phyloP scores from a whole-genome alignment of 2,888 invertebrate genomes.

The Helobdella robusta region DNA sequence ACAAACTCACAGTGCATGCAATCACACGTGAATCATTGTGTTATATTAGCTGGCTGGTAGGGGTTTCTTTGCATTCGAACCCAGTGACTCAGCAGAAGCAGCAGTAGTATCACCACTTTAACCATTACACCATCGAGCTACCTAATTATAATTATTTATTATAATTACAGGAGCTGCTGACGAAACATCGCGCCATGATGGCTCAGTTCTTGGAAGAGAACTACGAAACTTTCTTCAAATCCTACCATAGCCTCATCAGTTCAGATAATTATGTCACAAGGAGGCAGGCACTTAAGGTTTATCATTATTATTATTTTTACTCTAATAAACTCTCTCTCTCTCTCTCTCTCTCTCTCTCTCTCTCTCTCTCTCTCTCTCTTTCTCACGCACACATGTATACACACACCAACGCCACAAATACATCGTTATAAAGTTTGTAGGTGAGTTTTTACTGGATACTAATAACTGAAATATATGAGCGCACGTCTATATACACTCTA shows the following conservation, averaged over 20 bases:
- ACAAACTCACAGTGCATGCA: too few relatives aligned
- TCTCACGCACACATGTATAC: too few relatives aligned
- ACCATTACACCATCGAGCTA: too few relatives aligned
- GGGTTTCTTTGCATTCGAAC: too few relatives aligned
- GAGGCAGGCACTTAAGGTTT: conserved; percentile 89
- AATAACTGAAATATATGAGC: background rate
- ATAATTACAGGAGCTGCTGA: conserved; percentile 52
- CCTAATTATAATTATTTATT: too few relatives aligned
- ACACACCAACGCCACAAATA: too few relatives aligned
- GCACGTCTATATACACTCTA: background rate
- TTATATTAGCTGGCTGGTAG: too few relatives aligned
- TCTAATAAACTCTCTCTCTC: too few relatives aligned
- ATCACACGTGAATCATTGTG: too few relatives aligned
- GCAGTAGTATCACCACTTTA: too few relatives aligned
- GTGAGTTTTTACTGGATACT: background rate
- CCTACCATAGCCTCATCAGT: conserved; percentile 91
- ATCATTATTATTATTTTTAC: conserved; percentile 14
- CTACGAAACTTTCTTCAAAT: conserved; percentile 94
- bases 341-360: conserved; percentile 21
- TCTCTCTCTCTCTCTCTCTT: conserved; percentile 9
- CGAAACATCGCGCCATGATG: conserved; percentile 64
- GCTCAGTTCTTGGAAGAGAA: conserved; percentile 97
- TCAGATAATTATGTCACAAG: conserved; percentile 99
- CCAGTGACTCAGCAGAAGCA: too few relatives aligned
- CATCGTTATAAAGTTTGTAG: too few relatives aligned